These are phyloP conservation scores for Eustalomyia histrio DNA, from an alignment of 2,888 invertebrate species.

Conservation along the genomic window DNA sequence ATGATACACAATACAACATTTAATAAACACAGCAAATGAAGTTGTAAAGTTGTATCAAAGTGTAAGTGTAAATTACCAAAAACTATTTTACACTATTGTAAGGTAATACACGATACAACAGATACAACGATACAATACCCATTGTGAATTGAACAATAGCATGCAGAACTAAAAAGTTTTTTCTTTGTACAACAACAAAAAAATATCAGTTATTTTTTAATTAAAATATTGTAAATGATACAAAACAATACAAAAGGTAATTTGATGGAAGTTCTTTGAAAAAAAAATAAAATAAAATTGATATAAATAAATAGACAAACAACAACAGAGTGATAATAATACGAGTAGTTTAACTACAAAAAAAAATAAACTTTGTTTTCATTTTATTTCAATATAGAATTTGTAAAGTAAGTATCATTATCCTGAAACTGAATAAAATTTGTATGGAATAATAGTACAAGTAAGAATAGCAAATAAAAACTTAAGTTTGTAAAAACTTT, in stretches of 20 bases:
- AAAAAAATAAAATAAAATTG: not conserved
- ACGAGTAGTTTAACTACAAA: not conserved
- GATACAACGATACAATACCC: too few relatives aligned
- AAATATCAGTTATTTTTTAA: slow-evolving; percentile 16
- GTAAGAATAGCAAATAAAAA: not conserved
- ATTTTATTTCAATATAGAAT: slow-evolving; percentile 7
- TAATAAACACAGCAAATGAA: too few relatives aligned
- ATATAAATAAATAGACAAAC: slow-evolving; percentile 9
- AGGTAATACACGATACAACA: too few relatives aligned
- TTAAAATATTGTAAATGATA: slow-evolving; percentile 39
- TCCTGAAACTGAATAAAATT: not conserved
- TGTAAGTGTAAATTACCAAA: too few relatives aligned
- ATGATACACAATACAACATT: too few relatives aligned
- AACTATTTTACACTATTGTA: too few relatives aligned
- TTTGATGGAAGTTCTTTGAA: slow-evolving; percentile 28
- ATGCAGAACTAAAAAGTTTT: too few relatives aligned
- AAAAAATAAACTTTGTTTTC: not conserved
- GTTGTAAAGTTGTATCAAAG: too few relatives aligned
- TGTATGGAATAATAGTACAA: not conserved
- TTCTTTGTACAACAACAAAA: too few relatives aligned
- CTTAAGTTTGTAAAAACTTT: not conserved
- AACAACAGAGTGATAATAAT: slow-evolving; percentile 5
- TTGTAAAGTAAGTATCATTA: not conserved
- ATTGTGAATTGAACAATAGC: too few relatives aligned
- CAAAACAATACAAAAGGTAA: slow-evolving; percentile 31